These are phyloP conservation scores for Pseudopodoces humilis DNA, from an alignment of 2,113 vertebrate genomes.

Conservation along the genomic window DNA sequence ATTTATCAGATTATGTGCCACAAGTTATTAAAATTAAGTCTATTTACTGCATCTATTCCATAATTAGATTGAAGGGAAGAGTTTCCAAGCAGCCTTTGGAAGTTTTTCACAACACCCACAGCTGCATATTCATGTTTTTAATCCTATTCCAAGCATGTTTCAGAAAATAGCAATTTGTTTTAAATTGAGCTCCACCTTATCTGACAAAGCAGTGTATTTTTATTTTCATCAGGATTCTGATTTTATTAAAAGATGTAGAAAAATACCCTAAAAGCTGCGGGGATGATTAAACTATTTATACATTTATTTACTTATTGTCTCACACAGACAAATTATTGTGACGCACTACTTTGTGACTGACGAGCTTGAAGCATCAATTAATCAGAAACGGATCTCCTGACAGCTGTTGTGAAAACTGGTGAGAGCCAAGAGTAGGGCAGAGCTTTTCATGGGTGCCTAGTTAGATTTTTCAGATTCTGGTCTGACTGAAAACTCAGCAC, in stretches of 20 bases:
- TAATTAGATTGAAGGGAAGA: conserved; percentile 25
- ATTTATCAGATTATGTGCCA: neutral
- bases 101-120: neutral
- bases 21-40: neutral
- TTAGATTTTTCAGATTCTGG: neutral
- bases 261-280: neutral
- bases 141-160: neutral
- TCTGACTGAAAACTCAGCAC: neutral
- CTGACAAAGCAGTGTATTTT: neutral
- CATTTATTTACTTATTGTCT: neutral
- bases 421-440: neutral
- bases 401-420: neutral
- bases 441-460: neutral
- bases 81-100: conserved; percentile 24
- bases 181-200: neutral
- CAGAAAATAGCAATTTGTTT: neutral
- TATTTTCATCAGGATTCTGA: neutral
- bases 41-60: neutral
- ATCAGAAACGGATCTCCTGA: neutral
- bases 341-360: neutral
- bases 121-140: neutral
- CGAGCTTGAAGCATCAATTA: neutral
- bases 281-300: neutral
- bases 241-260: neutral
- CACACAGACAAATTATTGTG: neutral